Evolutionary conservation across 2,888 invertebrate genomes (phyloP).

Genomic region (Rhynchonema sp.): DNA sequence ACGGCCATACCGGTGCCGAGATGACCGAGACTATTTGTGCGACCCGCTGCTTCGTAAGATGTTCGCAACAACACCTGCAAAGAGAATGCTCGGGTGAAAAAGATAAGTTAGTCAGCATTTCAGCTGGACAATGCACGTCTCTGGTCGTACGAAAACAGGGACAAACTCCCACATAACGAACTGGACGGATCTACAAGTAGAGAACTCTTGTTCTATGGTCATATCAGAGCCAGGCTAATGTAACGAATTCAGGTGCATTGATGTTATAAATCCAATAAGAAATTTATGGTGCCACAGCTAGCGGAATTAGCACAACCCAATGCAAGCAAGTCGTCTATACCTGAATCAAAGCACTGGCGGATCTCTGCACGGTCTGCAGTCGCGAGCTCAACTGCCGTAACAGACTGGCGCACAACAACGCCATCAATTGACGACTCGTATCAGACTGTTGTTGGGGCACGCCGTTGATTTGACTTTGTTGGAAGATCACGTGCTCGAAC

Average conservation of each 20-base stretch:
- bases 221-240: too few species aligned
- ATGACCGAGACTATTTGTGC: slow-evolving; percentile 40
- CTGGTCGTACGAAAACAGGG: too few species aligned
- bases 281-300: too few species aligned
- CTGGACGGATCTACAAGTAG: too few species aligned
- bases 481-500: not conserved
- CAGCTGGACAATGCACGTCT: too few species aligned
- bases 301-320: too few species aligned
- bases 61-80: slow-evolving; percentile 77
- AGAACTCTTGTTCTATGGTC: too few species aligned
- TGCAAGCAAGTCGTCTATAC: too few species aligned
- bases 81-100: slow-evolving; percentile 32
- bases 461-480: not conserved
- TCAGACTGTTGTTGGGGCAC: not conserved
- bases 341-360: slow-evolving; percentile 23
- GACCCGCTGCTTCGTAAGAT: slow-evolving; percentile 69
- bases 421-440: not conserved
- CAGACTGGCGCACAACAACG: not conserved
- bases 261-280: too few species aligned
- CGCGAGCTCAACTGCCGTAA: slow-evolving; percentile 6
- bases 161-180: too few species aligned
- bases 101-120: too few species aligned
- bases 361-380: slow-evolving; percentile 18
- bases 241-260: too few species aligned
- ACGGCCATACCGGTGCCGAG: not conserved